Evolutionary conservation across 92 coral and sea anemone species (phyloP).

Genomic region (Zoanthus solanderi): DNA sequence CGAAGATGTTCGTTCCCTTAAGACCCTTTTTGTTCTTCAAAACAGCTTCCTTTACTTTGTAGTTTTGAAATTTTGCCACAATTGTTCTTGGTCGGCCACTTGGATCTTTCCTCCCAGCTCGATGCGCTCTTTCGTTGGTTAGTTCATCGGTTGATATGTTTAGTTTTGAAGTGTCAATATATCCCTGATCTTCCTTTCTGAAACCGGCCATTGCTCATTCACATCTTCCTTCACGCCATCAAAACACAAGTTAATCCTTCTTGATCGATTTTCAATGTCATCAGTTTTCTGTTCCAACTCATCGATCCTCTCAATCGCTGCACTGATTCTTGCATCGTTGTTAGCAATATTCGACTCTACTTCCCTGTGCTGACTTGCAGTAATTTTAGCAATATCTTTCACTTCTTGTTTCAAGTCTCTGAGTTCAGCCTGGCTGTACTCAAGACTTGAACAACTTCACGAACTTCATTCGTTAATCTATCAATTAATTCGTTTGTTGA

Average conservation of each 20-base stretch:
- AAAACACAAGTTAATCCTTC: background rate
- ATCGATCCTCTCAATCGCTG: background rate
- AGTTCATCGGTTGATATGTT: background rate
- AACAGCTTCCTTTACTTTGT: conserved; percentile 21
- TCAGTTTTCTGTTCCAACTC: conserved; percentile 8
- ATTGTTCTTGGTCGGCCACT: conserved; percentile 16
- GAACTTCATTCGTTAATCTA: too few relatives aligned
- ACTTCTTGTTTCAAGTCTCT: too few relatives aligned
- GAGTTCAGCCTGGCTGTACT: too few relatives aligned
- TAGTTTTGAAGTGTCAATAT: conserved; percentile 20
- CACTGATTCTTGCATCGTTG: background rate
- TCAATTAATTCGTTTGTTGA: too few relatives aligned
- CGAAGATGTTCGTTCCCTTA: conserved; percentile 43
- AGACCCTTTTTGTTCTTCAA: conserved; percentile 35
- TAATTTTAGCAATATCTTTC: too few relatives aligned
- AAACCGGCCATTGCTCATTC: conserved; percentile 29
- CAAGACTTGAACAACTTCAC: too few relatives aligned
- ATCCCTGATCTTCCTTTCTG: conserved; percentile 28
- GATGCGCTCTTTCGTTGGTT: conserved; percentile 32
- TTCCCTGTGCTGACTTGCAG: too few relatives aligned
- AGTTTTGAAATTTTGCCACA: conserved; percentile 26
- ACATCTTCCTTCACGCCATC: conserved; percentile 6
- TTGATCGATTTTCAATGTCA: background rate
- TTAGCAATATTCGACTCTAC: too few relatives aligned
- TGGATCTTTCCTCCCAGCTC: conserved; percentile 19